Evolutionary conservation across 2,113 vertebrate genomes (phyloP).

Genomic region (Atherinomorus stipes): DNA sequence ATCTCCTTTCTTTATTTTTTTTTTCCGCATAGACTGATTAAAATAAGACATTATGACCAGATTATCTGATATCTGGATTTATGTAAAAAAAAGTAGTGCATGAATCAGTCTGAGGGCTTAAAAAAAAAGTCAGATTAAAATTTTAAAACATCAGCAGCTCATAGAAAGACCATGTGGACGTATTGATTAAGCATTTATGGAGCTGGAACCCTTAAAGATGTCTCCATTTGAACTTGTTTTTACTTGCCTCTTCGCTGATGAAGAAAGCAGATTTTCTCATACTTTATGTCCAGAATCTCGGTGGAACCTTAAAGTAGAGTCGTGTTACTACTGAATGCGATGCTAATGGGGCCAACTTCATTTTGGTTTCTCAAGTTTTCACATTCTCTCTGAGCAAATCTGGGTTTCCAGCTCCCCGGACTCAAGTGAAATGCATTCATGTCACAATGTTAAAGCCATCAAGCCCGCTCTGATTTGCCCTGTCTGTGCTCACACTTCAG

Average conservation of each 20-base stretch:
- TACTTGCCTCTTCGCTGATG: constrained; percentile 7
- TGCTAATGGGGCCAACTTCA: constrained; percentile 33
- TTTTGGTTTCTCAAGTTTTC: constrained; percentile 25
- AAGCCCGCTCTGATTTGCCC: neutral
- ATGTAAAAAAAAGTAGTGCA: no score
- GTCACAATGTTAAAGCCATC: constrained; percentile 31
- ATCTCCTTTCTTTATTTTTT: no score
- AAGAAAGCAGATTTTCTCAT: constrained; percentile 44
- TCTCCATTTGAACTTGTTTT: constrained; percentile 1
- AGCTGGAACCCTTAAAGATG: neutral
- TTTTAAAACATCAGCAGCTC: neutral
- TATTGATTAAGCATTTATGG: neutral
- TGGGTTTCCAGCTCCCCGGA: constrained; percentile 9
- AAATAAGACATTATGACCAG: no score
- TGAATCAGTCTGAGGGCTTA: neutral
- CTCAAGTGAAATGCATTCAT: constrained; percentile 44
- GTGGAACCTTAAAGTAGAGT: constrained; percentile 7
- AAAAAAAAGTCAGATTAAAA: neutral
- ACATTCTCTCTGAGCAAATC: neutral
- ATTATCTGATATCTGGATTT: no score
- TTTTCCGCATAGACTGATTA: no score
- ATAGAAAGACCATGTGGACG: neutral
- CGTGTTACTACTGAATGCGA: constrained; percentile 5
- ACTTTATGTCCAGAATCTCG: constrained; percentile 15
- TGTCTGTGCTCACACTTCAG: constrained; percentile 64